These are phyloP conservation scores for Tapirus terrestris DNA, from an alignment of 2,113 vertebrate species.

Conservation along the genomic window DNA sequence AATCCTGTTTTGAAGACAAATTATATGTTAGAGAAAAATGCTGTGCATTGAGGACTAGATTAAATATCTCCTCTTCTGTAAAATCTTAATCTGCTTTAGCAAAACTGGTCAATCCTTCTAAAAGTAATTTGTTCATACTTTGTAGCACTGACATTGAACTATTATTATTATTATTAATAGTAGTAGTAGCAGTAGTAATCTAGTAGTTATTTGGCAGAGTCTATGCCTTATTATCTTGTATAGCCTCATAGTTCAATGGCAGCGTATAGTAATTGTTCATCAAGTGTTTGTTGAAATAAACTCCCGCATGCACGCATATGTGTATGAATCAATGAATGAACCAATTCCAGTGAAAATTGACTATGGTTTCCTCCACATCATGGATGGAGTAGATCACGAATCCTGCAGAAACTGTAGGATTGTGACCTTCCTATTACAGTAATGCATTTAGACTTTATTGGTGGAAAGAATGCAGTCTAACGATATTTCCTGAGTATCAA, in stretches of 20 bases:
- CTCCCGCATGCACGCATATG: background rate
- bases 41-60: background rate
- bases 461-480: background rate
- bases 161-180: background rate
- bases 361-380: background rate
- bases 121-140: background rate
- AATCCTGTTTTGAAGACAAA: background rate
- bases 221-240: background rate
- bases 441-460: constrained; percentile 11
- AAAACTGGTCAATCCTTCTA: background rate
- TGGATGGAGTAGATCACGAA: background rate
- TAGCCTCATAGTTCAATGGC: background rate
- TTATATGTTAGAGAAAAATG: background rate
- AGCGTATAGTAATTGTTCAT: background rate
- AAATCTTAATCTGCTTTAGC: background rate
- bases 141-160: background rate
- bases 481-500: background rate
- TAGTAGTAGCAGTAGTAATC: background rate
- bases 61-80: background rate
- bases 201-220: background rate
- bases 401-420: background rate
- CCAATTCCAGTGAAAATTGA: background rate
- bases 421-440: background rate
- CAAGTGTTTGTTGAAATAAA: constrained; percentile 31
- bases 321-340: background rate